These are phyloP conservation scores for Anguilla rostrata DNA, from an alignment of 2,113 vertebrate species.

Conservation along the genomic window DNA sequence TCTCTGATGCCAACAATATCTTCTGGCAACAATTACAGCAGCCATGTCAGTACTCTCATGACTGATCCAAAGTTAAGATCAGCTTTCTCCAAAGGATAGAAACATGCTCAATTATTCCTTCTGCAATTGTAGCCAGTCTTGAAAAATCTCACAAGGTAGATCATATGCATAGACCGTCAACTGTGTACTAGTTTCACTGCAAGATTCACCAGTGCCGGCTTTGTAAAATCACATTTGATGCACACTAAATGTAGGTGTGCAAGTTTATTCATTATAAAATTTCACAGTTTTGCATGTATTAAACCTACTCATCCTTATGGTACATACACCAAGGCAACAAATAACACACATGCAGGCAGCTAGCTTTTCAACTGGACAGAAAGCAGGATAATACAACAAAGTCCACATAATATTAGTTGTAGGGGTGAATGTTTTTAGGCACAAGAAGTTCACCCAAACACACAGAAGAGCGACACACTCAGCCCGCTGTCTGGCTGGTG, in stretches of 20 bases:
- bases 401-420: not conserved
- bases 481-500: too few species aligned
- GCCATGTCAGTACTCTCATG: not conserved
- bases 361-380: not conserved
- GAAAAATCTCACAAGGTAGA: not conserved
- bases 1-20: not conserved
- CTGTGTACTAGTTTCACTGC: too few species aligned
- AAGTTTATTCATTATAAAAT: not conserved
- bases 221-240: not conserved
- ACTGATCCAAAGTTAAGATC: not conserved
- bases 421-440: too few species aligned
- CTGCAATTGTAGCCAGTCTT: not conserved
- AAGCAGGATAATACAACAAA: not conserved
- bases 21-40: not conserved
- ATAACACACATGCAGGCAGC: too few species aligned
- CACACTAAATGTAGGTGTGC: too few species aligned
- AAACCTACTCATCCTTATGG: too few species aligned
- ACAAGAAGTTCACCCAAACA: not conserved
- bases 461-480: not conserved
- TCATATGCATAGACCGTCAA: not conserved
- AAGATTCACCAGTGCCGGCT: too few species aligned
- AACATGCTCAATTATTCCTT: not conserved
- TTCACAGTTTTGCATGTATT: not conserved
- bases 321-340: too few species aligned
- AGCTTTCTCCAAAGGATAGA: not conserved